Evolutionary conservation across 2,888 invertebrate species (phyloP).

Genomic region (Melieria omissa): DNA sequence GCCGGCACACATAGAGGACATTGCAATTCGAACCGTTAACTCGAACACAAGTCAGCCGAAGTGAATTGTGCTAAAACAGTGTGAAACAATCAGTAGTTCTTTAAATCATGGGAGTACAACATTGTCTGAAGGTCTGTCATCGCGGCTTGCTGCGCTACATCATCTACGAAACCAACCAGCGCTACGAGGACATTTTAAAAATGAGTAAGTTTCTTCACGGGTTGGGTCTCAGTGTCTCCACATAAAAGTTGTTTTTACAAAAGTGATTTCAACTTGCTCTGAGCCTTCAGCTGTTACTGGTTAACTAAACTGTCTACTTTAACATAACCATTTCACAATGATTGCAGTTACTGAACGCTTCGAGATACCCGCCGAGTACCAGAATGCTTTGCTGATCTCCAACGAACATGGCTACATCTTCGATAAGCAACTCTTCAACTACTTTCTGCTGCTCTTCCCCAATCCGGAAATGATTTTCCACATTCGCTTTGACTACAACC

Average conservation of each 20-base stretch:
- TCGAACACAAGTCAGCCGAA: conserved; percentile 15
- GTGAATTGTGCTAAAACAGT: not conserved
- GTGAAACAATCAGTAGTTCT: not conserved
- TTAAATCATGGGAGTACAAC: not conserved
- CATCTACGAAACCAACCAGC: conserved; percentile 26
- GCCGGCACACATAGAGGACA: not conserved
- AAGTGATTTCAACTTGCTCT: no score
- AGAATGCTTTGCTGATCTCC: conserved; percentile 52
- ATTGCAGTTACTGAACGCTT: conserved; percentile 47
- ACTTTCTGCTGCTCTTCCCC: conserved; percentile 60
- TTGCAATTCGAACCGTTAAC: conserved; percentile 13
- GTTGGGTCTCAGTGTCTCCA: no score
- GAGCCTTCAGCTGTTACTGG: not conserved
- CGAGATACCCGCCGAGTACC: conserved; percentile 48
- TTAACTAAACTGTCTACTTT: not conserved
- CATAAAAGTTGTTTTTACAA: no score
- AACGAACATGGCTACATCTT: conserved; percentile 56
- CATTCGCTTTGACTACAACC: conserved; percentile 42
- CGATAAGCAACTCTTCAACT: conserved; percentile 56
- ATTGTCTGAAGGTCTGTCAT: conserved; percentile 43
- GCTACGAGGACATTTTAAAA: conserved; percentile 54
- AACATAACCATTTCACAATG: conserved; percentile 7
- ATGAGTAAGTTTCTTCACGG: conserved; percentile 48
- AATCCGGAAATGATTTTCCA: conserved; percentile 57
- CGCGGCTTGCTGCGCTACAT: conserved; percentile 38